These are phyloP conservation scores for Leucania comma DNA, from an alignment of 2,888 invertebrate species.

Conservation along the genomic window DNA sequence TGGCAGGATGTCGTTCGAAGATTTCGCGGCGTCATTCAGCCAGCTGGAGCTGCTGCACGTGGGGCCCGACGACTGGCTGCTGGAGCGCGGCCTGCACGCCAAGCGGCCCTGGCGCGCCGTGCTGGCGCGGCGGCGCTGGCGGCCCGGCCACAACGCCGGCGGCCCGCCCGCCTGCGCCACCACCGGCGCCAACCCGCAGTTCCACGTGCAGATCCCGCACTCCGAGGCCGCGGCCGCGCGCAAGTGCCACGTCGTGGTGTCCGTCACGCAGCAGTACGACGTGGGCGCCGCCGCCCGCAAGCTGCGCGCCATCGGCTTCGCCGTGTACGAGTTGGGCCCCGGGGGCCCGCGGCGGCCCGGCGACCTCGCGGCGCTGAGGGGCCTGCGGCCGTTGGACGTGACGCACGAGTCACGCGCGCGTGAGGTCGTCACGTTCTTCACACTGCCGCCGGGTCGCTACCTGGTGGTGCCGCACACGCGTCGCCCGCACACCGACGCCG, in stretches of 20 bases:
- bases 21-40: constrained; percentile 92
- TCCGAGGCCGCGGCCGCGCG: constrained; percentile 80
- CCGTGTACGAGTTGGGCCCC: constrained; percentile 92
- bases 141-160: constrained; percentile 93
- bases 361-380: constrained; percentile 58
- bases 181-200: constrained; percentile 93
- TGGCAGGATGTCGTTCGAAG: constrained; percentile 93
- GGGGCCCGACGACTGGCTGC: constrained; percentile 94
- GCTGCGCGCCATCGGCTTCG: constrained; percentile 92
- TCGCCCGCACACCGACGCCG: constrained; percentile 92
- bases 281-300: constrained; percentile 77
- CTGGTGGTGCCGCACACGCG: constrained; percentile 94
- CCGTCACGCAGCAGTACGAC: constrained; percentile 93
- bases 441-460: constrained; percentile 94
- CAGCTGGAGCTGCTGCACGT: constrained; percentile 94
- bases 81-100: constrained; percentile 92
- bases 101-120: constrained; percentile 93
- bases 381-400: constrained; percentile 91
- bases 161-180: constrained; percentile 92
- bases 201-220: constrained; percentile 93
- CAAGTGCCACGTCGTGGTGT: constrained; percentile 94
- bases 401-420: constrained; percentile 90
- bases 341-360: constrained; percentile 60
- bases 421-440: constrained; percentile 93
- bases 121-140: constrained; percentile 93